Base-by-base conservation (phyloP, 2,888 invertebrate genomes). In the Aspidiotus destructor region DNA sequence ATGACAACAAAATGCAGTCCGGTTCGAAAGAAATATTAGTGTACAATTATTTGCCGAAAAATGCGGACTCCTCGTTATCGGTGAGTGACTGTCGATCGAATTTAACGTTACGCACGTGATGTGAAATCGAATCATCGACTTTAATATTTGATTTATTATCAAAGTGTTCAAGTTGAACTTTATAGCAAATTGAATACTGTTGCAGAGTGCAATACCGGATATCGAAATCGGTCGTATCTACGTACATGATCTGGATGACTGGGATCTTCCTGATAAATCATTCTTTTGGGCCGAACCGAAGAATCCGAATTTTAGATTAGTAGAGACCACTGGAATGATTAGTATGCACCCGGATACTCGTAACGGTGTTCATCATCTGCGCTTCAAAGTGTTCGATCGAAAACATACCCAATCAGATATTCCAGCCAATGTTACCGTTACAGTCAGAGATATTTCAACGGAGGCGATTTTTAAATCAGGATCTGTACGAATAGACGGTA, bases 1-100 rank as follows among this genome's bases (percentile, higher is more conserved):
- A 99, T 78, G 98, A 98, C 77, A 97, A 98, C 79, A 92, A 94
- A 80, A 99, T 98, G 93, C 92, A 92, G 76, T 93, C 97, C 0
- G 99, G 98, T 1, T 88, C 91, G 7, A 98, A 98, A 81, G 90
- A 95, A 73, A 94, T 99, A 75, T 90, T 95, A 76, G 94, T 97
- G 2, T 98, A 98, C 79, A 97, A 95, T 79, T 99, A 98, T 75
- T 83, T 83, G 77, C 9, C 15, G 17, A 69, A 57, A 61, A 60
- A 60, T 11, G 11, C 53, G 42, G 41, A 60, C 62, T 11, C 62
- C 48, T 60, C 67, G 15, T n/a, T 67, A n/a, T 57, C 60, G 58
- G 67, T 67, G 10, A 60, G 44, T 57, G 9, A 8, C 13, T 13
- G 15, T 3, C n/a, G 17, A 8, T 16, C 2, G 7, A 54, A 54